A percentile compares a stretch with the other conserved stretches of the same genome.
Evolutionary conservation across 2,113 vertebrate species (phyloP).

Genomic region (Cottus gobio): DNA sequence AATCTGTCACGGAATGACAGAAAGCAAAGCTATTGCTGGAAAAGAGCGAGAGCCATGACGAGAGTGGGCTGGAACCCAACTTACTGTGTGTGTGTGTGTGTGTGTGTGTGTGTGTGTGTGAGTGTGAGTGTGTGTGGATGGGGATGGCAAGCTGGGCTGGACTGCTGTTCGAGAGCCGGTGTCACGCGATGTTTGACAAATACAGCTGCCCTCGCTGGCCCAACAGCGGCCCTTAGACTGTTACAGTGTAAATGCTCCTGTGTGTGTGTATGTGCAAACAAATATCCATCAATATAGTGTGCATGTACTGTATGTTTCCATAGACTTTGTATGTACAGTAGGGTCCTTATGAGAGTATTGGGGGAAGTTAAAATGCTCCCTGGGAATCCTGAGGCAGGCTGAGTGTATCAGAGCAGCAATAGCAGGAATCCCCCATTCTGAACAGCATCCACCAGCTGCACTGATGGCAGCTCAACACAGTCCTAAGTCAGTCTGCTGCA

Average conservation of each 20-base stretch:
- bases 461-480: conserved; percentile 8
- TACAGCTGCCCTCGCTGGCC: conserved; percentile 78
- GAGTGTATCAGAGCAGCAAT: conserved; percentile 25
- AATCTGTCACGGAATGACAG: conserved; percentile 84
- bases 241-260: conserved; percentile 49
- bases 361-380: conserved; percentile 5
- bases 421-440: conserved; percentile 1
- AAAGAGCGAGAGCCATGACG: conserved; percentile 74
- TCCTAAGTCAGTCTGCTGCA: conserved; percentile 1
- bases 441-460: conserved; percentile 28
- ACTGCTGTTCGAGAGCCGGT: conserved; percentile 75
- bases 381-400: conserved; percentile 30
- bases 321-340: conserved; percentile 26
- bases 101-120: conserved; percentile 45
- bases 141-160: conserved; percentile 70
- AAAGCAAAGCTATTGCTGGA: conserved; percentile 82
- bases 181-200: conserved; percentile 86
- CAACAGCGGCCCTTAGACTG: conserved; percentile 61
- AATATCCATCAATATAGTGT: conserved; percentile 3
- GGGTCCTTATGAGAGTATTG: background rate
- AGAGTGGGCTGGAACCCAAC: conserved; percentile 66
- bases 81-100: conserved; percentile 46
- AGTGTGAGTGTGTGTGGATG: conserved; percentile 41
- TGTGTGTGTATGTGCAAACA: conserved; percentile 14
- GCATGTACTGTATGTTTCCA: background rate